Evolutionary conservation across 2,888 invertebrate genomes (phyloP).

Genomic region (Octonoba sinensis): DNA sequence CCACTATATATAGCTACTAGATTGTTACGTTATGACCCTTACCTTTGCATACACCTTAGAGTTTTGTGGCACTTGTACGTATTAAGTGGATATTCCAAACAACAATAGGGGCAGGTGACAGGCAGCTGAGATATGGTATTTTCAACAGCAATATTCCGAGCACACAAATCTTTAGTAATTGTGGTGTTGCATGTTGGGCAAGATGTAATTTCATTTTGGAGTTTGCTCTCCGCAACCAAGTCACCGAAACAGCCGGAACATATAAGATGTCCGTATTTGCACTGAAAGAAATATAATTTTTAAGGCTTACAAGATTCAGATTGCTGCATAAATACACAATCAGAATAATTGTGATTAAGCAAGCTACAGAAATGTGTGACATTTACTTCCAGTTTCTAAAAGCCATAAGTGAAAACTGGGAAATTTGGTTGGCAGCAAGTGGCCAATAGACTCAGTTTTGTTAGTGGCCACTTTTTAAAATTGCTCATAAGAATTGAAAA

Average conservation of each 20-base stretch:
- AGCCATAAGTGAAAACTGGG: no score
- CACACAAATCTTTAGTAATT: constrained; percentile 83
- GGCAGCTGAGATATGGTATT: constrained; percentile 95
- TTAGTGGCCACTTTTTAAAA: no score
- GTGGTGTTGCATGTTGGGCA: constrained; percentile 96
- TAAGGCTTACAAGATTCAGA: no score
- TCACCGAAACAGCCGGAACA: constrained; percentile 97
- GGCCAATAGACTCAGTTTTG: no score
- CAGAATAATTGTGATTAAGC: no score
- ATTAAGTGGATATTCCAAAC: constrained; percentile 86
- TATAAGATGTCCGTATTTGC: constrained; percentile 96
- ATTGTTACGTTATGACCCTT: constrained; percentile 15
- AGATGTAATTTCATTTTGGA: constrained; percentile 91
- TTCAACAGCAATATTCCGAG: constrained; percentile 93
- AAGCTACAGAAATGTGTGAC: no score
- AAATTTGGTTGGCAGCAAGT: no score
- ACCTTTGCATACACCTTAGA: constrained; percentile 88
- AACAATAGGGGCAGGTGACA: constrained; percentile 90
- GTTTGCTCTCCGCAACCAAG: constrained; percentile 90
- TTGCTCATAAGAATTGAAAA: no score
- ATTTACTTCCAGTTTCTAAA: no score
- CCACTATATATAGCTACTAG: no score
- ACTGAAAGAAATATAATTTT: constrained; percentile 75
- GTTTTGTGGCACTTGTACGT: constrained; percentile 87
- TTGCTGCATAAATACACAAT: no score